Conservation (phyloP, 2,113 vertebrate genomes). For the Nettapus auritus region DNA sequence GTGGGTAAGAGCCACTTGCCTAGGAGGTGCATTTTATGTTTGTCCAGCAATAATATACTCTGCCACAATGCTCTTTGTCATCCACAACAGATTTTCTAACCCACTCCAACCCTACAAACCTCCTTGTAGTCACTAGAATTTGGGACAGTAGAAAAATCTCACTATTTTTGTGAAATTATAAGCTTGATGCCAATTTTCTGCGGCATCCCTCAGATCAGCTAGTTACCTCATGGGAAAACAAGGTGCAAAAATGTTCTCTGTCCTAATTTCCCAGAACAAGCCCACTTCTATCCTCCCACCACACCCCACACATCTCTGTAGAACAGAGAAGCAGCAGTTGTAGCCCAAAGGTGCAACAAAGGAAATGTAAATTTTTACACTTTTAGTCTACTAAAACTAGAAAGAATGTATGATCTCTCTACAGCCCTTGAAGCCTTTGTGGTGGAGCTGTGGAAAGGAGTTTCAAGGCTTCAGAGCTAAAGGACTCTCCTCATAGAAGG, state of each 20-base stretch:
- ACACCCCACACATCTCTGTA: constrained; percentile 12
- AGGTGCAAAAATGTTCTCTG: neutral
- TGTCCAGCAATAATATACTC: neutral
- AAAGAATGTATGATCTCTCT: neutral
- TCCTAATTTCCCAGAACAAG: constrained; percentile 27
- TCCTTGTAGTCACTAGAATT: neutral
- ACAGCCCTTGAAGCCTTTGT: neutral
- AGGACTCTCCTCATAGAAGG: neutral
- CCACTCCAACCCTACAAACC: neutral
- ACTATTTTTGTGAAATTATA: neutral
- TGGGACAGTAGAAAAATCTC: neutral
- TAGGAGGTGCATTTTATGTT: neutral
- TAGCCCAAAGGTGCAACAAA: constrained; percentile 28
- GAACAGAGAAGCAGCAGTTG: neutral
- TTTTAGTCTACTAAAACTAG: neutral
- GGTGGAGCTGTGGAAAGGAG: neutral
- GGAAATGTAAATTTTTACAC: neutral
- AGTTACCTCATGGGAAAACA: neutral
- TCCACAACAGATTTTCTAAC: neutral
- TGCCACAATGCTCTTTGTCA: neutral
- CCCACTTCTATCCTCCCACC: constrained; percentile 11
- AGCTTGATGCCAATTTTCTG: neutral
- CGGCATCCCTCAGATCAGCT: neutral
- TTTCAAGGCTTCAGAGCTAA: neutral
- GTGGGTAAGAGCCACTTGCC: neutral